These are phyloP conservation scores for Pyrochroa serraticornis DNA, from an alignment of 2,888 invertebrate genomes.

Conservation along the genomic window DNA sequence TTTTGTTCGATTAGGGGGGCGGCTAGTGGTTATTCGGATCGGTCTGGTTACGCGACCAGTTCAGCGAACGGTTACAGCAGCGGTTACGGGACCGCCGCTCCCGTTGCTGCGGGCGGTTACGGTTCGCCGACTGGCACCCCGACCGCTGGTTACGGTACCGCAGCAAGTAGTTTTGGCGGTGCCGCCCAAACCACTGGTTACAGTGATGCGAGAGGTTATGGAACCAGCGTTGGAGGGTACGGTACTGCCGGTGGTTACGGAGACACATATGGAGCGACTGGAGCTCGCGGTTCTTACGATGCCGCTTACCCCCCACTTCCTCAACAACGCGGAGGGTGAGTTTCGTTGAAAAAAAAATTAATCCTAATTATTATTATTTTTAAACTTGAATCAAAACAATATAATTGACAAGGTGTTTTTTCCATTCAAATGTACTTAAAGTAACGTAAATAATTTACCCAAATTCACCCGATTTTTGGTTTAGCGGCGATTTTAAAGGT, in stretches of 20 bases:
- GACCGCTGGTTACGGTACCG: conserved; percentile 16
- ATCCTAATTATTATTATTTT: not conserved
- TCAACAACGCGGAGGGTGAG: conserved; percentile 49
- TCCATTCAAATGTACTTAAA: conserved; percentile 11
- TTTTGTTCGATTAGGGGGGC: conserved; percentile 36
- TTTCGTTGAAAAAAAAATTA: conserved; percentile 5
- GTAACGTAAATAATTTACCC: conserved; percentile 20
- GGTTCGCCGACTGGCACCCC: conserved; percentile 5
- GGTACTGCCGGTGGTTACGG: conserved; percentile 40
- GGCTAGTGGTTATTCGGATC: conserved; percentile 31
- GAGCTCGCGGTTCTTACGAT: conserved; percentile 44
- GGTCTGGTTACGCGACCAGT: conserved; percentile 27
- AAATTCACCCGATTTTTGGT: conserved; percentile 9
- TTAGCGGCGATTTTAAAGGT: conserved; percentile 18
- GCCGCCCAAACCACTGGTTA: conserved; percentile 10
- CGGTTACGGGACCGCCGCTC: conserved; percentile 25
- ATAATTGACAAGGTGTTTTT: conserved; percentile 16
- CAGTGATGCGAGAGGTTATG: conserved; percentile 28
- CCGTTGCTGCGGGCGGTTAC: conserved; percentile 28
- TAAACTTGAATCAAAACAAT: not conserved
- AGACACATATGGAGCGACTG: conserved; percentile 31
- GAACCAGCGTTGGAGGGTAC: conserved; percentile 23
- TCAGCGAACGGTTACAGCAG: conserved; percentile 30
- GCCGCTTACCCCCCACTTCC: conserved; percentile 48
- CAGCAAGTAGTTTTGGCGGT: conserved; percentile 16